These are phyloP conservation scores for Scomber scombrus DNA, from an alignment of 2,113 vertebrate species.

Conservation along the genomic window DNA sequence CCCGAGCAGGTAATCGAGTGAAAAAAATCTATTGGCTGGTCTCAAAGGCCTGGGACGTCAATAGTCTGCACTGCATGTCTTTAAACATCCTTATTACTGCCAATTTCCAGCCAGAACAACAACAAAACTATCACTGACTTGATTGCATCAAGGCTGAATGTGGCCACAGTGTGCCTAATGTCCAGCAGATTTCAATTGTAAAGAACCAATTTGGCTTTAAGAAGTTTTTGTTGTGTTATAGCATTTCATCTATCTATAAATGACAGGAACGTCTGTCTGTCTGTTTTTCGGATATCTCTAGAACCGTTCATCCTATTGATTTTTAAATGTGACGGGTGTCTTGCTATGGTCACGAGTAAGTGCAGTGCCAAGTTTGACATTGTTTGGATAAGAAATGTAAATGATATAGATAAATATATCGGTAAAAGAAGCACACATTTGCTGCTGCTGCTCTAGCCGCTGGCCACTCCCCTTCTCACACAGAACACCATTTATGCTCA, in stretches of 20 bases:
- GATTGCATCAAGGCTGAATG: constrained; percentile 50
- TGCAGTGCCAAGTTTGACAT: too few relatives aligned
- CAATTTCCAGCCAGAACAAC: constrained; percentile 54
- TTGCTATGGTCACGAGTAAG: too few relatives aligned
- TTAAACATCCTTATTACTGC: constrained; percentile 64
- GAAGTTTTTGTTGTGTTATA: not conserved
- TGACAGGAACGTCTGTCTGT: too few relatives aligned
- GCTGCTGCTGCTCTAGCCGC: too few relatives aligned
- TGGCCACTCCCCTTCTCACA: too few relatives aligned
- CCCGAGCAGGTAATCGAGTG: constrained; percentile 52
- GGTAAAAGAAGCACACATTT: too few relatives aligned
- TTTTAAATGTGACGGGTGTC: too few relatives aligned
- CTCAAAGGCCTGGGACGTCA: constrained; percentile 61
- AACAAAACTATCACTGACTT: constrained; percentile 43
- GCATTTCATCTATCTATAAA: constrained; percentile 4
- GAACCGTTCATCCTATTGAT: too few relatives aligned
- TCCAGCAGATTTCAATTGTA: constrained; percentile 36
- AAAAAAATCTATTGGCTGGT: constrained; percentile 59
- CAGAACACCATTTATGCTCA: too few relatives aligned
- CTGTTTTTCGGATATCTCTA: too few relatives aligned
- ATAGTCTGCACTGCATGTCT: constrained; percentile 63
- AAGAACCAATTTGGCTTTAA: not conserved
- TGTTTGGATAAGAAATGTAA: too few relatives aligned
- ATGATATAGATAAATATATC: too few relatives aligned
- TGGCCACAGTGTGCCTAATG: constrained; percentile 10